A percentile compares a stretch with the other conserved stretches of the same genome.
phyloP scores from a whole-genome alignment of 2,797 vertebrate genomes.

The Liparis tanakae region DNA sequence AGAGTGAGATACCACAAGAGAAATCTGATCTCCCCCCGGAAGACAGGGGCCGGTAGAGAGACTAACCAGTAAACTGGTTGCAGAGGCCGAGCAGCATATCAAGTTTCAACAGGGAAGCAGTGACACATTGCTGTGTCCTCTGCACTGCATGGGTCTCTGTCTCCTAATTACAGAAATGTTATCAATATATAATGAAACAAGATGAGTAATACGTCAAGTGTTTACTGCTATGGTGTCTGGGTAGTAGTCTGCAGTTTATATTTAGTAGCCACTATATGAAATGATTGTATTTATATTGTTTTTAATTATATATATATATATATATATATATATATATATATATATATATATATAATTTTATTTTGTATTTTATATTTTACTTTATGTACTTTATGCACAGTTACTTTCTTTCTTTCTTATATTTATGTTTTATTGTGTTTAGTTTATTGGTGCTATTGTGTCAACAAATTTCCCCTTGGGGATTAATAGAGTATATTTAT shows the following conservation, averaged over 20 bases:
- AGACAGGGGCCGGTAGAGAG: conserved; percentile 38
- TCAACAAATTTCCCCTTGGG: no score
- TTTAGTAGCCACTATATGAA: background rate
- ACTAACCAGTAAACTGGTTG: conserved; percentile 48
- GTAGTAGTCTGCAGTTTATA: background rate
- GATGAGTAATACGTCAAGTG: background rate
- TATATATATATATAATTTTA: no score
- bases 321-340: no score
- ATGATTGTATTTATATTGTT: no score
- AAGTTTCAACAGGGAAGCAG: conserved; percentile 52
- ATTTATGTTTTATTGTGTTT: no score
- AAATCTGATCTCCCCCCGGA: conserved; percentile 49
- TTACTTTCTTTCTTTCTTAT: no score
- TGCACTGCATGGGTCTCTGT: conserved; percentile 20
- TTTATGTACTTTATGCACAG: no score
- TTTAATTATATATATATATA: no score
- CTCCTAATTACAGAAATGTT: background rate
- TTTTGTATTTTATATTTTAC: no score
- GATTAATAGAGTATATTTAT: no score
- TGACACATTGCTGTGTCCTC: conserved; percentile 30
- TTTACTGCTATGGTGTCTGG: background rate
- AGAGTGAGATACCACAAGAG: conserved; percentile 41
- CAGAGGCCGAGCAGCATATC: conserved; percentile 14
- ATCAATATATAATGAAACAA: background rate
- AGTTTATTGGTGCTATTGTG: no score